These are phyloP conservation scores for Halocaridina rubra DNA, from an alignment of 2,888 invertebrate species.

Conservation along the genomic window DNA sequence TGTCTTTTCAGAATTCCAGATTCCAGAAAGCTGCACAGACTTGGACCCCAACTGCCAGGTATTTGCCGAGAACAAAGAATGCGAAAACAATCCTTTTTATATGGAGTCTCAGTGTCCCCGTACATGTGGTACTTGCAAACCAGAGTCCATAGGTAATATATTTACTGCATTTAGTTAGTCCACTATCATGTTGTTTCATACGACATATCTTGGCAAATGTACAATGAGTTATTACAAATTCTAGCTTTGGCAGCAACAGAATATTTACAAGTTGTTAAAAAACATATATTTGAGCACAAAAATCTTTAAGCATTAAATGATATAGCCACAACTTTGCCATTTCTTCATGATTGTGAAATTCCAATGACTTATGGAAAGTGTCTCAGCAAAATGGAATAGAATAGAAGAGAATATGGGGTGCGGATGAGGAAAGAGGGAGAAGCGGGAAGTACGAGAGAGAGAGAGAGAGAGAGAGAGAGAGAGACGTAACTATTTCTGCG, in stretches of 20 bases:
- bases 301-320: not conserved
- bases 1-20: not conserved
- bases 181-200: not conserved
- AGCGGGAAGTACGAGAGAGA: too few species aligned
- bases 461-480: too few species aligned
- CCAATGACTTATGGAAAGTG: too few species aligned
- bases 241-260: too few species aligned
- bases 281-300: not conserved
- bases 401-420: too few species aligned
- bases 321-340: not conserved
- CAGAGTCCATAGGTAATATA: slow-evolving; percentile 4
- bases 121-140: slow-evolving; percentile 14
- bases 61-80: not conserved
- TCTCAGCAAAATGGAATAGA: too few species aligned
- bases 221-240: not conserved
- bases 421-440: too few species aligned
- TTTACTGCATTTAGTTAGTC: not conserved
- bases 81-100: slow-evolving; percentile 18
- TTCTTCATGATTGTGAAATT: too few species aligned
- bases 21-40: slow-evolving; percentile 9
- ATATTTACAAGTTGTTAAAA: not conserved
- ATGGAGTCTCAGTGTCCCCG: slow-evolving; percentile 20
- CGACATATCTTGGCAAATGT: not conserved
- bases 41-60: not conserved
- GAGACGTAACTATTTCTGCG: too few species aligned